phyloP scores from a whole-genome alignment of 2,797 vertebrate genomes.

The Takifugu rubripes region DNA sequence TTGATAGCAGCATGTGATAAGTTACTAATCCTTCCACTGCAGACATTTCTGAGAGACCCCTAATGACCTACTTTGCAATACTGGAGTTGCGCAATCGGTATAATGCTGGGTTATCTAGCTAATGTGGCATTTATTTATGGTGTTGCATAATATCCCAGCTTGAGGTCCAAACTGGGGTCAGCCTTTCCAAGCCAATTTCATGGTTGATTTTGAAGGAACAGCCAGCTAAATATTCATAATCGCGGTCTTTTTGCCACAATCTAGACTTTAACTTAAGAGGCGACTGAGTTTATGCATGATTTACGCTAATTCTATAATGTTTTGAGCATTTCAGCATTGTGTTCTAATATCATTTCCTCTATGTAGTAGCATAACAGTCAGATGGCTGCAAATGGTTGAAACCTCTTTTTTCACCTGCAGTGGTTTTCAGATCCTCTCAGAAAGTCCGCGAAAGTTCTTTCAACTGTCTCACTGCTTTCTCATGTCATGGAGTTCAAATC shows the following conservation, averaged over 20 bases:
- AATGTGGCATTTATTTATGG: slow-evolving; percentile 48
- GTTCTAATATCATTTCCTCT: slow-evolving; percentile 27
- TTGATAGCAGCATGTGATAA: slow-evolving; percentile 13
- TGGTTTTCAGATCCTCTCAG: slow-evolving; percentile 13
- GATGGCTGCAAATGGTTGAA: not conserved
- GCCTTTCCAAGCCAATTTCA: slow-evolving; percentile 11
- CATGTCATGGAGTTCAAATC: too few species aligned
- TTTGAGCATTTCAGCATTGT: slow-evolving; percentile 9
- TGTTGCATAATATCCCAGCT: slow-evolving; percentile 42
- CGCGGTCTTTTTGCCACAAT: too few species aligned
- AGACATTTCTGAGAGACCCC: slow-evolving; percentile 20
- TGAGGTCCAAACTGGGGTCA: slow-evolving; percentile 24
- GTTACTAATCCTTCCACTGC: slow-evolving; percentile 16
- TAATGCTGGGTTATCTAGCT: slow-evolving; percentile 27
- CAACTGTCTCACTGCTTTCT: not conserved
- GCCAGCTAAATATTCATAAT: too few species aligned
- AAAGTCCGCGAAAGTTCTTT: not conserved
- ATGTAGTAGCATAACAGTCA: not conserved
- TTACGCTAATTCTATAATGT: too few species aligned
- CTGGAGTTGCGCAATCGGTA: slow-evolving; percentile 12
- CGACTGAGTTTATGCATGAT: too few species aligned
- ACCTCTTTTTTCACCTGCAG: not conserved
- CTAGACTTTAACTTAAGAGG: too few species aligned
- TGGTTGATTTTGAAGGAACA: slow-evolving; percentile 13
- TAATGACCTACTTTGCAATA: slow-evolving; percentile 26